Evolutionary conservation across 2,888 invertebrate species (phyloP).

Genomic region (Ferrisia virgata): DNA sequence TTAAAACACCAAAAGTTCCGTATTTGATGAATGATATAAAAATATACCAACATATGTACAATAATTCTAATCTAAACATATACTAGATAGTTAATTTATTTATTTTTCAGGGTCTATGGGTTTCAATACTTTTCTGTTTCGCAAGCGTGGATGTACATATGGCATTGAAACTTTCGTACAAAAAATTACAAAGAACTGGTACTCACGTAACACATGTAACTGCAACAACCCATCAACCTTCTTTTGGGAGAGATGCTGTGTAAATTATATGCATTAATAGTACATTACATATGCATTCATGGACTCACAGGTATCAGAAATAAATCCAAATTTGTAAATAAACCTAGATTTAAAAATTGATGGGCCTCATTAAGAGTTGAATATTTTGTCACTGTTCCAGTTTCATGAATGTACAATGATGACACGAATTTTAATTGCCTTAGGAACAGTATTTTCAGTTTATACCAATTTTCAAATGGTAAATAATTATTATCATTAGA

Average conservation of each 20-base stretch:
- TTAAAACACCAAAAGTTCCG: too few relatives aligned
- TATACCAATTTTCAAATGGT: too few relatives aligned
- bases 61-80: too few relatives aligned
- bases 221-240: slow-evolving; percentile 47
- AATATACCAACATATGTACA: too few relatives aligned
- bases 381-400: background rate
- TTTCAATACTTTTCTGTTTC: slow-evolving; percentile 88
- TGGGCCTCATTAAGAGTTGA: too few relatives aligned
- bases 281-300: background rate
- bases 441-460: too few relatives aligned
- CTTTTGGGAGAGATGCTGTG: slow-evolving; percentile 46
- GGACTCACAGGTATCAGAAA: too few relatives aligned
- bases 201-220: slow-evolving; percentile 47
- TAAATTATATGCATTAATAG: background rate
- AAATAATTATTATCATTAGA: too few relatives aligned
- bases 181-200: slow-evolving; percentile 47
- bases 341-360: background rate
- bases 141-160: slow-evolving; percentile 83
- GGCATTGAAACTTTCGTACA: slow-evolving; percentile 49
- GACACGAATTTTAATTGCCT: too few relatives aligned
- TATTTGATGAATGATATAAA: too few relatives aligned
- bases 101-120: slow-evolving; percentile 77
- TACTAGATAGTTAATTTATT: slow-evolving; percentile 51
- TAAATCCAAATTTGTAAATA: background rate
- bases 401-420: too few relatives aligned